A percentile compares a stretch with the other conserved stretches of the same genome.
Evolutionary conservation across 2,888 invertebrate species (phyloP).

Genomic region (Drosophila neoperkinsi): DNA sequence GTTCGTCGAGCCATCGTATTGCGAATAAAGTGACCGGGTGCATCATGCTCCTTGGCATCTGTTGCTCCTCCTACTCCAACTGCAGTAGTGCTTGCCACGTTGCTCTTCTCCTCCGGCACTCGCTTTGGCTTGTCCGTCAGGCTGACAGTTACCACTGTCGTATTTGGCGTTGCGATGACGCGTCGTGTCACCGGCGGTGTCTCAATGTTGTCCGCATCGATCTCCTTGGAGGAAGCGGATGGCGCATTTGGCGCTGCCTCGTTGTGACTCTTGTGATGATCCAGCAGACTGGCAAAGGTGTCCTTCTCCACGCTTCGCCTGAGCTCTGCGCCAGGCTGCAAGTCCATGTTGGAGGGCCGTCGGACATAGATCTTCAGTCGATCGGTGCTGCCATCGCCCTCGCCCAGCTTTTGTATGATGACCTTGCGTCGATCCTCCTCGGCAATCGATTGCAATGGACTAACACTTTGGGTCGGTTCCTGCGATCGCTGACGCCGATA

Average conservation of each 20-base stretch:
- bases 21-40: conserved; percentile 92
- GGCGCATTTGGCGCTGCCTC: conserved; percentile 60
- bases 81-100: background rate
- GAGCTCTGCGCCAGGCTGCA: conserved; percentile 35
- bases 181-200: conserved; percentile 93
- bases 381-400: conserved; percentile 85
- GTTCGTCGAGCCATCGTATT: conserved; percentile 93
- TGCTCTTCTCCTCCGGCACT: conserved; percentile 34
- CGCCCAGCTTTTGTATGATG: conserved; percentile 87
- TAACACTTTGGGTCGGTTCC: conserved; percentile 85
- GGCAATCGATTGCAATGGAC: conserved; percentile 87
- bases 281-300: conserved; percentile 70
- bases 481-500: conserved; percentile 87
- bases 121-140: conserved; percentile 64
- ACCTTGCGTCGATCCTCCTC: conserved; percentile 88
- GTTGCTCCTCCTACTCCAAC: background rate
- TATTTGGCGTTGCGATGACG: conserved; percentile 71
- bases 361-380: conserved; percentile 87
- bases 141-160: conserved; percentile 78
- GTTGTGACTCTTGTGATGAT: conserved; percentile 78
- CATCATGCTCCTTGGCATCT: conserved; percentile 82
- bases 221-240: conserved; percentile 88
- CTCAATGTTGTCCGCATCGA: conserved; percentile 96
- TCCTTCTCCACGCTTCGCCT: conserved; percentile 62
- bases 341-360: conserved; percentile 84